phyloP scores from a whole-genome alignment of 2,113 vertebrate species.

The Nothobranchius furzeri region DNA sequence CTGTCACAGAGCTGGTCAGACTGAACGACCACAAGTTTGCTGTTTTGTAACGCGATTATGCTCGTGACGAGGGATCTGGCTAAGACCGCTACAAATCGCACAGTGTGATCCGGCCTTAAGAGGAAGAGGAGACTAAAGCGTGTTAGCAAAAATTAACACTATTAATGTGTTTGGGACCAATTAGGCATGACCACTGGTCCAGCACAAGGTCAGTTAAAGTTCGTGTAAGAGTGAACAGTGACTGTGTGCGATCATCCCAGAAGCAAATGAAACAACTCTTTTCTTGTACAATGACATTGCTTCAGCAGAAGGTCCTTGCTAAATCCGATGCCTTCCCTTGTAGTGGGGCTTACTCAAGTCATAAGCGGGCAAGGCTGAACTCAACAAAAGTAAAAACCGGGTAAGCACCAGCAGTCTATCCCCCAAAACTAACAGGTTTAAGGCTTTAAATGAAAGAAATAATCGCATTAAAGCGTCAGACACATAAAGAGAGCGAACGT shows the following conservation, averaged over 20 bases:
- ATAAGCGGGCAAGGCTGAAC: constrained; percentile 58
- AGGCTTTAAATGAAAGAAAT: constrained; percentile 74
- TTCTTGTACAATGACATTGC: constrained; percentile 4
- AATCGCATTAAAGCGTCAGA: constrained; percentile 74
- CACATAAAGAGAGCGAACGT: constrained; percentile 63
- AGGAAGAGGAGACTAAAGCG: too few relatives aligned
- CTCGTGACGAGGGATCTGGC: too few relatives aligned
- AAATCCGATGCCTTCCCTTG: constrained; percentile 21
- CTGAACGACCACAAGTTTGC: too few relatives aligned
- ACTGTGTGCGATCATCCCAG: not conserved
- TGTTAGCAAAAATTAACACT: too few relatives aligned
- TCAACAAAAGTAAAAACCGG: constrained; percentile 67
- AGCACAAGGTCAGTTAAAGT: constrained; percentile 21
- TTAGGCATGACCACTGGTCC: not conserved
- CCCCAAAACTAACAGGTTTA: constrained; percentile 79
- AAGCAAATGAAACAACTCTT: too few relatives aligned
- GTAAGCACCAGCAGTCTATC: constrained; percentile 72
- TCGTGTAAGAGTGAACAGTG: constrained; percentile 5
- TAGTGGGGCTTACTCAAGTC: constrained; percentile 41
- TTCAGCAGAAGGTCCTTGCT: constrained; percentile 5
- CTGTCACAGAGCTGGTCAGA: too few relatives aligned
- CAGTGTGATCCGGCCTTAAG: too few relatives aligned
- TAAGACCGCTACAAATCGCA: too few relatives aligned
- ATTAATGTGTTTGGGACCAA: too few relatives aligned
- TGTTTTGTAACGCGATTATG: too few relatives aligned